Percentiles rank a stretch among this genome's conserved stretches.
Evolutionary conservation across 1,140 invertebrate genomes (phyloP).

Genomic region (Popillia japonica): DNA sequence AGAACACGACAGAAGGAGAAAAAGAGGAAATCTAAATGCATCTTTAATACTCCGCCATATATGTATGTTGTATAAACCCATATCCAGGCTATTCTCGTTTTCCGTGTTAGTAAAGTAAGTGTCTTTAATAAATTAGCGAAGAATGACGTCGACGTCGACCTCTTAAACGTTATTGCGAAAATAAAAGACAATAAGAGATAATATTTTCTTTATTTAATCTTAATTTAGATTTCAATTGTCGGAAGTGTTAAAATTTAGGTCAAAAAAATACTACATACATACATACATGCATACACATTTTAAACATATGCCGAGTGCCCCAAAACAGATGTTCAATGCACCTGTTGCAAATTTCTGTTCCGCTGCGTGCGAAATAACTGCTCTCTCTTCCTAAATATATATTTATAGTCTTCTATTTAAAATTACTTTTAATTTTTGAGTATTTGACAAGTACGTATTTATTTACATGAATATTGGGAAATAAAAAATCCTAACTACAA

Average conservation of each 20-base stretch:
- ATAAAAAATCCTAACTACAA: constrained; percentile 49
- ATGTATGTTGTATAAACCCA: too few relatives aligned
- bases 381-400: not conserved
- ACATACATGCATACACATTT: not conserved
- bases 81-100: too few relatives aligned
- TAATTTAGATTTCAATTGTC: not conserved
- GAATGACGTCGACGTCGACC: too few relatives aligned
- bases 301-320: not conserved
- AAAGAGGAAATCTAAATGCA: not conserved
- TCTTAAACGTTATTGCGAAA: too few relatives aligned
- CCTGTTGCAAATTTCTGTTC: not conserved
- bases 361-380: not conserved
- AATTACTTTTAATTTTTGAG: constrained; percentile 14
- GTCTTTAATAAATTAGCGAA: too few relatives aligned
- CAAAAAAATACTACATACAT: not conserved
- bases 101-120: too few relatives aligned
- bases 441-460: constrained; percentile 21
- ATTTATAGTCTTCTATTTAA: not conserved
- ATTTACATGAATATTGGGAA: not conserved
- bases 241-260: not conserved
- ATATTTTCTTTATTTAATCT: not conserved
- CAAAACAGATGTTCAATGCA: not conserved
- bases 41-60: not conserved
- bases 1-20: too few relatives aligned
- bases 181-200: constrained; percentile 14